These are phyloP conservation scores for Campylorhamphus procurvoides DNA, from an alignment of 2,113 vertebrate genomes.

Conservation along the genomic window DNA sequence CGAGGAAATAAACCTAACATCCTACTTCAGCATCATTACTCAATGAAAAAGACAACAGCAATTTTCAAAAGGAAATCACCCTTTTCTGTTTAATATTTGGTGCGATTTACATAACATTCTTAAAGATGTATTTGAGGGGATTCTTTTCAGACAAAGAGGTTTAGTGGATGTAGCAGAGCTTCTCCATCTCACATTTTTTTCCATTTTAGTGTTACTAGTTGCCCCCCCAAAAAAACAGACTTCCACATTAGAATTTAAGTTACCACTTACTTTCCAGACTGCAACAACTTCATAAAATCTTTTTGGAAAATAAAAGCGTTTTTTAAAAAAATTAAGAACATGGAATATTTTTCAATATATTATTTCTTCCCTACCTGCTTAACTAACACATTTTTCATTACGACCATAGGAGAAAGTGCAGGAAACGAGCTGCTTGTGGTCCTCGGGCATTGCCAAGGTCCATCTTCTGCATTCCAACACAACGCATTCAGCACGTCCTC, in stretches of 20 bases:
- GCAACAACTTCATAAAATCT: not conserved
- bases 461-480: constrained; percentile 60
- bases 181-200: not conserved
- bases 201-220: not conserved
- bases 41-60: not conserved
- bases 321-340: not conserved
- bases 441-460: constrained; percentile 58
- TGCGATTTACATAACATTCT: not conserved
- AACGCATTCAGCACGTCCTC: constrained; percentile 76
- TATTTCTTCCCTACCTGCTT: constrained; percentile 81
- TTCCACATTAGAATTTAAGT: not conserved
- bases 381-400: constrained; percentile 90
- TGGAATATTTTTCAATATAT: not conserved
- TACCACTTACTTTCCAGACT: not conserved
- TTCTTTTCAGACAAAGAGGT: not conserved
- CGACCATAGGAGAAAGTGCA: constrained; percentile 82
- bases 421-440: constrained; percentile 75
- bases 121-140: not conserved
- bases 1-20: not conserved
- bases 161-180: not conserved
- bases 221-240: not conserved
- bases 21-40: not conserved
- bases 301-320: not conserved
- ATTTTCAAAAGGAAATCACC: not conserved
- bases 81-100: not conserved